Conservation (phyloP, 2,888 invertebrate species). For the Cataglyphis albicans region DNA sequence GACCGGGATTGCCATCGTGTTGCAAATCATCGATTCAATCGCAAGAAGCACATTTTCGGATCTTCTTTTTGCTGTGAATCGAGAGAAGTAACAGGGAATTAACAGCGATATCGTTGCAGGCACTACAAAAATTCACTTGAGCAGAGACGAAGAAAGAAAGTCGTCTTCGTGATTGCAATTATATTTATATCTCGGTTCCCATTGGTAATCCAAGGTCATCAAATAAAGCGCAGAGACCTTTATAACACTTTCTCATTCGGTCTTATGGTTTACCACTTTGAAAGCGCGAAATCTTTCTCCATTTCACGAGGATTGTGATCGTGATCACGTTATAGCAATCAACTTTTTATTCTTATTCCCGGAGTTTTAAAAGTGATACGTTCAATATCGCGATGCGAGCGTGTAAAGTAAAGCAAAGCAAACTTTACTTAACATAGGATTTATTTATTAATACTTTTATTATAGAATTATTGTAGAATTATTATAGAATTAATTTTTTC, state of each 20-base stretch:
- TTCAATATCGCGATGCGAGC: neutral
- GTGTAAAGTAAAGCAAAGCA: neutral
- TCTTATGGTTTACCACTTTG: neutral
- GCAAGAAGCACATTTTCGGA: slow-evolving; percentile 20
- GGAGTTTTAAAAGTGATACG: neutral
- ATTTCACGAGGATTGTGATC: slow-evolving; percentile 23
- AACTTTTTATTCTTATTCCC: neutral
- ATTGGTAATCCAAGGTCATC: slow-evolving; percentile 25
- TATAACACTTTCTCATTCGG: slow-evolving; percentile 43
- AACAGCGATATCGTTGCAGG: slow-evolving; percentile 14
- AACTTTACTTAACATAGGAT: neutral
- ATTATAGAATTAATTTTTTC: neutral
- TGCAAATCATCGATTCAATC: slow-evolving; percentile 14
- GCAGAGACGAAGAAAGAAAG: slow-evolving; percentile 28
- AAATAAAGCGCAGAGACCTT: slow-evolving; percentile 21
- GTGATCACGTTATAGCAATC: slow-evolving; percentile 22
- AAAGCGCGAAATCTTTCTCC: slow-evolving; percentile 23
- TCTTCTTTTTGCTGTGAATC: slow-evolving; percentile 3
- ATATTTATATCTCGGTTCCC: slow-evolving; percentile 12
- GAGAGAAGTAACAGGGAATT: neutral
- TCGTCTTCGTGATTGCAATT: slow-evolving; percentile 25
- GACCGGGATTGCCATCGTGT: neutral
- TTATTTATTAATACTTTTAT: neutral
- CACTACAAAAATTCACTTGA: neutral
- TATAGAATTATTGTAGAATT: neutral